Evolutionary conservation across 2,113 vertebrate species (phyloP).

Genomic region (Myotis lucifugus): DNA sequence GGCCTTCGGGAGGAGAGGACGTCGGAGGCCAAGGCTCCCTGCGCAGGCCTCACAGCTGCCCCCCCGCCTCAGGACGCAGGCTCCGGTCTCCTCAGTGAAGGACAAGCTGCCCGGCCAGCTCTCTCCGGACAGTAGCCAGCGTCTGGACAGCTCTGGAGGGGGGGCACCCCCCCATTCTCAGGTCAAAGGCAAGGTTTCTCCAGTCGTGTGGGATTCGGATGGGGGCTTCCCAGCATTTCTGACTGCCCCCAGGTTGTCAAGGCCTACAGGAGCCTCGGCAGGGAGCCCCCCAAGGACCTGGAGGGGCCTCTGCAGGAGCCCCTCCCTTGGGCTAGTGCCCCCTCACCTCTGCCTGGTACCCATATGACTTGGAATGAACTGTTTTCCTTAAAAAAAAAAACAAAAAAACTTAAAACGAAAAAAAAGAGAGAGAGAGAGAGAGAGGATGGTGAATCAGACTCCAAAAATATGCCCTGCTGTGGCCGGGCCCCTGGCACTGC

Average conservation of each 20-base stretch:
- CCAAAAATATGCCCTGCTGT: background rate
- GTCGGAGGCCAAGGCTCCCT: constrained; percentile 62
- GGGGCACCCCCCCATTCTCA: constrained; percentile 90
- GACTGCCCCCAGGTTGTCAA: constrained; percentile 55
- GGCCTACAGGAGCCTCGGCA: background rate
- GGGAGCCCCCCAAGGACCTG: background rate
- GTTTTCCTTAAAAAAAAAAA: constrained; percentile 37
- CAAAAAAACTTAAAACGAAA: background rate
- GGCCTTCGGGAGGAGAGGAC: constrained; percentile 85
- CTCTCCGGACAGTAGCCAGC: background rate
- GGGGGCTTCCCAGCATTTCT: background rate
- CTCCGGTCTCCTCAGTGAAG: constrained; percentile 68
- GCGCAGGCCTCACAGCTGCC: background rate
- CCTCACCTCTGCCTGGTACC: background rate
- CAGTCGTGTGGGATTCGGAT: constrained; percentile 20
- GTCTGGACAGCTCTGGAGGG: constrained; percentile 31
- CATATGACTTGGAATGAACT: constrained; percentile 46
- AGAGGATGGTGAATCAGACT: constrained; percentile 56
- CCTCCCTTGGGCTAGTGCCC: background rate
- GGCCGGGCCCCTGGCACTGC: background rate
- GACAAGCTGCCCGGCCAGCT: constrained; percentile 70
- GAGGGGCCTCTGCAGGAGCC: background rate
- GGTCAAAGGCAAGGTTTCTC: constrained; percentile 90
- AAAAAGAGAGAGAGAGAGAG: background rate
- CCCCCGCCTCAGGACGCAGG: background rate